Base-by-base conservation (phyloP, 1,140 invertebrate genomes). In the Drosophila obscura region DNA sequence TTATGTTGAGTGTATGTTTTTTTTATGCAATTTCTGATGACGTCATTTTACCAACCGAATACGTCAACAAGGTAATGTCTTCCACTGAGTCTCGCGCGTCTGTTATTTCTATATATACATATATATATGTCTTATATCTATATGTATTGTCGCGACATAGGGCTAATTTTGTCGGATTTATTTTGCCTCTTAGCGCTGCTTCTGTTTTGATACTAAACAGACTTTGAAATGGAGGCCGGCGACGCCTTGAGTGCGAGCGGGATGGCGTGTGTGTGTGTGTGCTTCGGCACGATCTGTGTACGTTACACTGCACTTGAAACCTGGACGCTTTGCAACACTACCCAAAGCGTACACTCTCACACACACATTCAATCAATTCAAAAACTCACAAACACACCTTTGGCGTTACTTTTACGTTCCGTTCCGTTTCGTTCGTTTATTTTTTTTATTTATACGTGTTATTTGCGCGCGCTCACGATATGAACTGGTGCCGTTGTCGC, bases 401-500 rank as follows among this genome's bases (percentile, higher is more conserved):
- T 64, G 7, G 49, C 15, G n/a, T 63, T 58, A 39, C 35, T 39
- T 39, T 39, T 39, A 13, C 35, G 26, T 28, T 28, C 5, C 26
- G 26, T 69, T 81, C 59, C 56, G 61, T 58, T 28, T 44, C 22
- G 52, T 57, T 63, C 26, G 7, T n/a, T n/a, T 19, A 19, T 19
- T 19, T 58, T 63, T 57, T 62, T 49, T 53, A 26, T 53, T 71
- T 19, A 35, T 39, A 13, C 35, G 15, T 39, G 26, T 19, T 15
- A 2, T 65, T 68, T 41, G 48, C 77, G 73, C 88, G 79, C 78
- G 73, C 62, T 73, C 51, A 64, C 49, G 51, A 67, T 88, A 74
- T 83, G 80, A 76, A 88, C 79, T 65, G 83, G 71, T 73, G 67
- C 72, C 55, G 73, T 58, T 72, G 64, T 75, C 66, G 60, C 57